Base-by-base conservation (phyloP, 1,140 invertebrate species). In the Holcopasites calliopsidis region DNA sequence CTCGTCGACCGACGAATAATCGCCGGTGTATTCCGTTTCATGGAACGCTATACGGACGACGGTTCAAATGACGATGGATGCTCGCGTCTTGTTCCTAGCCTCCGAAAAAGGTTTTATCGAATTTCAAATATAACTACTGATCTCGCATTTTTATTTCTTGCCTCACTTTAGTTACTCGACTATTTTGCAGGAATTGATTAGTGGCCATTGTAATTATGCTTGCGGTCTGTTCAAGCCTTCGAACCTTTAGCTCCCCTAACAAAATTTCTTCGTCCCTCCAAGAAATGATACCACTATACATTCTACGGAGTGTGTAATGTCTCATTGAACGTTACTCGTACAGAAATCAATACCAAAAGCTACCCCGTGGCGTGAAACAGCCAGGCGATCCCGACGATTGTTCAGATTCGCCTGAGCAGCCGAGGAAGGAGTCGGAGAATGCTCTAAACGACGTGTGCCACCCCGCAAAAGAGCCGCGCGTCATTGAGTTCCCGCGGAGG, bases 1-100 rank as follows among this genome's bases (percentile, higher is more conserved):
- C 7, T 57, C 42, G 31, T 66, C 61, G 35, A 13, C 6, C 31
- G 33, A 61, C 57, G 21, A 64, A 44, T 61, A 62, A 64, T 72
- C 61, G 31, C 13, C 3, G 4, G 18, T 16, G n/a, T 42, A 13
- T 42, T 42, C 16, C 31, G 40, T 38, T 52, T 18, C 31, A 21
- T 26, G 54, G 13, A 33, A 44, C 31, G 3, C 28, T n/a, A n/a
- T 7, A 6, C n/a, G 16, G 4, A 47, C 26, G 38, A 7, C 31
- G n/a, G 8, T 71, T 71, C 28, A n/a, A 13, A 71, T 13, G 13
- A 13, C n/a, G 26, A 28, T 26, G 28, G 23, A 44, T 4, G 2
- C 5, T n/a, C 5, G 10, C 26, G n/a, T 21, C 13, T 35, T 13
- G 4, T 4, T 4, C 4, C 35, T 38, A 4, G 3, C 13, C 11